Evolutionary conservation across 2,797 vertebrate genomes (phyloP).

Genomic region (Vireo griseus): DNA sequence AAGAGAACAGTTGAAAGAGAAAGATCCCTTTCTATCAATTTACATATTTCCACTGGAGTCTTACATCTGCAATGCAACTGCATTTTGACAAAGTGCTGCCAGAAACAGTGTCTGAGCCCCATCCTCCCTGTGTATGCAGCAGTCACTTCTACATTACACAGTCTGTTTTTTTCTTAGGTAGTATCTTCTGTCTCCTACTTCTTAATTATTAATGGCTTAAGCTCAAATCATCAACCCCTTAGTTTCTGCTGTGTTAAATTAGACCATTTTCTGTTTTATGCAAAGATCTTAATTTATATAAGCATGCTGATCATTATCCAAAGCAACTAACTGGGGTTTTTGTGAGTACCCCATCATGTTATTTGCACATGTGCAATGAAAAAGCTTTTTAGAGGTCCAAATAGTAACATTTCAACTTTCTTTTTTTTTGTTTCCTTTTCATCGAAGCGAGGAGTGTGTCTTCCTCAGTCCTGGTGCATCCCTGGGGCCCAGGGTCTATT

Average conservation of each 20-base stretch:
- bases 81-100: neutral
- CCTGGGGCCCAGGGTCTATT: neutral
- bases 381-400: neutral
- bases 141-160: neutral
- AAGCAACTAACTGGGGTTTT: neutral
- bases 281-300: neutral
- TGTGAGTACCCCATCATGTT: neutral
- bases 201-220: neutral
- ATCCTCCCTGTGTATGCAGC: neutral
- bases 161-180: neutral
- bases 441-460: rapidly evolving
- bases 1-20: neutral
- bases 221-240: neutral
- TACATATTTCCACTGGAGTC: neutral
- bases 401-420: neutral
- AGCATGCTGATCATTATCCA: neutral
- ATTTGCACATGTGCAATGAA: neutral
- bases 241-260: neutral
- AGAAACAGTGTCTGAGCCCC: neutral
- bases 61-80: neutral
- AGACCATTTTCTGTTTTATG: neutral
- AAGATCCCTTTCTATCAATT: neutral
- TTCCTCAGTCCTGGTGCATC: neutral
- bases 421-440: neutral
- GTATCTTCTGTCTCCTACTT: neutral